phyloP scores from a whole-genome alignment of 2,113 vertebrate genomes.

The Ctenomys sociabilis region DNA sequence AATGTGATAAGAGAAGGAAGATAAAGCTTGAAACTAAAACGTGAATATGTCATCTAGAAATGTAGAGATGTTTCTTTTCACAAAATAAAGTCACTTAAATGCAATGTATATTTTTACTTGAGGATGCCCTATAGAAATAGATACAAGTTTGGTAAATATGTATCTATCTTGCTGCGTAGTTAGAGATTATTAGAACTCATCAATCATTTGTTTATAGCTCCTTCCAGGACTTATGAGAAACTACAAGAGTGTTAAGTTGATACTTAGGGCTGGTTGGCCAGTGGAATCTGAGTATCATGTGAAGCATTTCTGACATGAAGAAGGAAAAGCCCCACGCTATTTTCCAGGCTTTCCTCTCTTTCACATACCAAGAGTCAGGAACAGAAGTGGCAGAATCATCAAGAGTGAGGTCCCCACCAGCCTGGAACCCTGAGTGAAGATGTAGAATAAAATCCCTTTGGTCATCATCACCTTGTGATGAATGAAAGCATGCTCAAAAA shows the following conservation, averaged over 20 bases:
- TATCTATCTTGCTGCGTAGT: not conserved
- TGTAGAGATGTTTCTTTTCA: not conserved
- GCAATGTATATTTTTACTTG: not conserved
- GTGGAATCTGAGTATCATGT: not conserved
- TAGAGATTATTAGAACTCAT: not conserved
- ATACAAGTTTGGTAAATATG: not conserved
- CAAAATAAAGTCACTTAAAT: not conserved
- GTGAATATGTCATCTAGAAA: constrained; percentile 19
- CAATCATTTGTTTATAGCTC: not conserved
- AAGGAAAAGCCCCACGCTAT: not conserved
- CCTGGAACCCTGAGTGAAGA: not conserved
- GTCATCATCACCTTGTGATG: not conserved
- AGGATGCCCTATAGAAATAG: not conserved
- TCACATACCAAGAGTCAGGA: not conserved
- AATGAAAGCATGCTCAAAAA: not conserved
- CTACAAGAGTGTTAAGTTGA: not conserved
- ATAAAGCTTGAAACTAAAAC: not conserved
- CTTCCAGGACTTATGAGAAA: not conserved
- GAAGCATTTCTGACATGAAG: not conserved
- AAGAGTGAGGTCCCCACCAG: not conserved
- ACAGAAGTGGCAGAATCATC: not conserved
- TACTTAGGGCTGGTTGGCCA: not conserved
- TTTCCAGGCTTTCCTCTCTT: not conserved
- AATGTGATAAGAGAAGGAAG: not conserved
- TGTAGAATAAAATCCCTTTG: not conserved